These are phyloP conservation scores for Orestias chungarensis DNA, from an alignment of 2,797 vertebrate genomes.

Conservation along the genomic window DNA sequence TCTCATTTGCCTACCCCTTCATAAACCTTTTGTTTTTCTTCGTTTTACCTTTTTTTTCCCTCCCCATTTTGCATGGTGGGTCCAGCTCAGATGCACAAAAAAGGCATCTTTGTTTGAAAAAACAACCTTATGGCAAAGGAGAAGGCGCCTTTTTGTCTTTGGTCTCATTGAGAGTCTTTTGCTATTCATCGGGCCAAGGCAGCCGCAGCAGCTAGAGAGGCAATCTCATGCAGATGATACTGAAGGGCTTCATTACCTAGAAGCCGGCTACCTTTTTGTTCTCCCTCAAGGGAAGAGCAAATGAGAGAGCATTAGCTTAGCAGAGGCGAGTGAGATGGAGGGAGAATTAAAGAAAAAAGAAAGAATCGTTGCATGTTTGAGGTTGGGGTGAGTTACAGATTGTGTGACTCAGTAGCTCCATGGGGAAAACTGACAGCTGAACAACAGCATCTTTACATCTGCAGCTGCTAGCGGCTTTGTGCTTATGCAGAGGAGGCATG, in stretches of 20 bases:
- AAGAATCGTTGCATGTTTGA: conserved; percentile 20
- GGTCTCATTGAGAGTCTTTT: conserved; percentile 67
- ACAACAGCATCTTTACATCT: conserved; percentile 51
- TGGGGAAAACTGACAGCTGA: conserved; percentile 61
- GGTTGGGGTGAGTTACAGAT: conserved; percentile 35
- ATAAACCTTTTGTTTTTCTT: conserved; percentile 59
- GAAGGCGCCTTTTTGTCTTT: conserved; percentile 63
- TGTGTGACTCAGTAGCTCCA: conserved; percentile 37
- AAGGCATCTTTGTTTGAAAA: conserved; percentile 60
- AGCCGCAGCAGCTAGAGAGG: conserved; percentile 54
- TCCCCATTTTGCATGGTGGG: conserved; percentile 26
- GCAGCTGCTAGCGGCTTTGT: conserved; percentile 30
- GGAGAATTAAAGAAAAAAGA: conserved; percentile 18
- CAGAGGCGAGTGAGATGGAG: conserved; percentile 36
- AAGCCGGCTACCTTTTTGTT: conserved; percentile 69
- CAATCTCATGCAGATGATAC: conserved; percentile 76
- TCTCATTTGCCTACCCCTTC: conserved; percentile 65
- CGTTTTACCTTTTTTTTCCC: conserved; percentile 34
- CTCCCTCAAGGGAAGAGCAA: conserved; percentile 67
- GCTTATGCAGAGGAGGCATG: conserved; percentile 27
- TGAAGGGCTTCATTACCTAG: conserved; percentile 79
- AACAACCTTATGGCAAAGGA: conserved; percentile 34
- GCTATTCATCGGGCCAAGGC: conserved; percentile 58
- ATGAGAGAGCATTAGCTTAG: conserved; percentile 60
- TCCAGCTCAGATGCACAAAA: not conserved